Percentiles rank a stretch among this genome's conserved stretches.
Conservation (phyloP, 1,140 invertebrate genomes). For the Philopotamus ludificatus region DNA sequence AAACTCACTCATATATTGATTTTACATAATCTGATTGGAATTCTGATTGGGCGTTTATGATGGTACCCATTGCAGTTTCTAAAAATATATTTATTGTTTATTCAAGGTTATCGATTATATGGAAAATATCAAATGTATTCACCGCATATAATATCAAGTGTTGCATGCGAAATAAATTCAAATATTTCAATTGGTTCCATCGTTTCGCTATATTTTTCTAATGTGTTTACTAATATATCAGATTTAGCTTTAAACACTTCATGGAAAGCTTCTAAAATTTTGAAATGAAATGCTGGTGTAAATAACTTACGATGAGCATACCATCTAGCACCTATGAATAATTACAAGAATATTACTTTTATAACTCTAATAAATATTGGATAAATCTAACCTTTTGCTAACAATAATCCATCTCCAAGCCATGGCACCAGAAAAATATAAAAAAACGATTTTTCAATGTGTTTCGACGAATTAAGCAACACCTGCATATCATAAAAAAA, state of each 20-base stretch:
- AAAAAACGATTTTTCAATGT: constrained; percentile 58
- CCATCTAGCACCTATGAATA: constrained; percentile 59
- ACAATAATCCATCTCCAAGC: constrained; percentile 55
- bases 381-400: constrained; percentile 54
- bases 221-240: constrained; percentile 60
- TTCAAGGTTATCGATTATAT: not conserved
- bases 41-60: constrained; percentile 35
- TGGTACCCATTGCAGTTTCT: constrained; percentile 41
- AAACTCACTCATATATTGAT: constrained; percentile 29
- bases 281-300: constrained; percentile 77
- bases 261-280: constrained; percentile 69
- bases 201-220: constrained; percentile 58
- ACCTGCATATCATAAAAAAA: constrained; percentile 44
- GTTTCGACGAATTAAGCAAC: constrained; percentile 57
- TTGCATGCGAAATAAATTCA: constrained; percentile 62
- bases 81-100: not conserved
- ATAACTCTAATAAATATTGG: not conserved
- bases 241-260: constrained; percentile 54
- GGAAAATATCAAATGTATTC: constrained; percentile 34
- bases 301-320: constrained; percentile 64
- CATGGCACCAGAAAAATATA: constrained; percentile 60
- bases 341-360: not conserved
- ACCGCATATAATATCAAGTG: constrained; percentile 72
- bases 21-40: constrained; percentile 24
- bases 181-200: constrained; percentile 62